Evolutionary conservation across 2,113 vertebrate species (phyloP), one percentile per base, ranked within the genome.

Genomic region (Nothocercus julius): DNA sequence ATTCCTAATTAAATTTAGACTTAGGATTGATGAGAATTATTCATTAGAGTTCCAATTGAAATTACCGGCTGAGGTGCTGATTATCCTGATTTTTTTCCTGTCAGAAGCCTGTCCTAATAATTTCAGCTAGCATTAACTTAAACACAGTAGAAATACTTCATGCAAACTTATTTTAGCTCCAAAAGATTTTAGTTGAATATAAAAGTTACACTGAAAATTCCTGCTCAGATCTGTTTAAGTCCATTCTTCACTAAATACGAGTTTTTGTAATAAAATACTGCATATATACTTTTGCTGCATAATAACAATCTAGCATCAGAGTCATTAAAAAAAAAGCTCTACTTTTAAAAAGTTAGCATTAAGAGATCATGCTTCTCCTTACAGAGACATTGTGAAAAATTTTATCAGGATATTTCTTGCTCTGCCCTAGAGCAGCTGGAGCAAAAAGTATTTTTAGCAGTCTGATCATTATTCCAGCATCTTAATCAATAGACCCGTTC

Each of bases 401-500:
- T 2, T 38, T 7, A 47, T 6, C 45, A 24, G 34, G 28, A 20
- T 54, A 82, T 76, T 82, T 88, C 34, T 86, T 79, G 77, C 78
- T 72, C 87, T 85, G 30, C n/a, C 53, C 24, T 93, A 88, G n/a
- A 91, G 70, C 66, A 89, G 97, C 97, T 98, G 98, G 98, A 99
- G 98, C 98, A 98, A 98, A 96, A 99, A 98, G 98, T 98, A 98
- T 97, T 97, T 92, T 96, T 28, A 96, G 95, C 94, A 97, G 96
- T 96, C 93, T 97, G 95, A 97, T 98, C 96, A 97, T 98, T 97
- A 97, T 96, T 97, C 93, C 32, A 32, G 96, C 95, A 97, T 95
- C 95, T 96, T 92, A 97, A 97, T 80, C 96, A 97, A 97, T 3
- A 89, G 97, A 97, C 95, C 97, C 97, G 92, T 92, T 97, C 95